A percentile compares a stretch with the other conserved stretches of the same genome.
phyloP scores from a whole-genome alignment of 1,140 invertebrate genomes.

The Homalodisca vitripennis region DNA sequence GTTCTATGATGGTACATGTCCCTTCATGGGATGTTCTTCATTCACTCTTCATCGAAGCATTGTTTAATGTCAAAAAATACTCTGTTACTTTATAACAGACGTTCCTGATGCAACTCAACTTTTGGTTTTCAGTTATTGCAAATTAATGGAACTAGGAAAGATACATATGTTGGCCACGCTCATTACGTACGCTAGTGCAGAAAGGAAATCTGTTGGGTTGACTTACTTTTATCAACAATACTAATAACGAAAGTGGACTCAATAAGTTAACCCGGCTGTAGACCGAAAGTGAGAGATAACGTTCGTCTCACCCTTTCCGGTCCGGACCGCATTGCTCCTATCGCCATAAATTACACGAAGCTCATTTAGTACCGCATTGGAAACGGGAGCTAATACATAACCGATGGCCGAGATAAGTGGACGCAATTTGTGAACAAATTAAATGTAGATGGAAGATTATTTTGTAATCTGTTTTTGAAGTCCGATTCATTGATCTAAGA shows the following conservation, averaged over 20 bases:
- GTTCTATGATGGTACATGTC: too few species aligned
- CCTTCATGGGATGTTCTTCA: too few species aligned
- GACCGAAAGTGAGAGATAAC: too few species aligned
- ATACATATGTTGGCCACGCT: background rate
- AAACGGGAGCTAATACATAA: background rate
- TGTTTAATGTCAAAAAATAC: too few species aligned
- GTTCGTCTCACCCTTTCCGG: too few species aligned
- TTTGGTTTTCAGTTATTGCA: too few species aligned
- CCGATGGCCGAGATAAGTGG: background rate
- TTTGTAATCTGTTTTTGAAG: conserved; percentile 20
- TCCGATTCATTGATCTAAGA: conserved; percentile 17
- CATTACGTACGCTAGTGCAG: background rate
- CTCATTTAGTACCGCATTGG: background rate
- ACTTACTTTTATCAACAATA: background rate
- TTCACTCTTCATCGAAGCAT: too few species aligned
- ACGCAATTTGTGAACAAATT: conserved; percentile 20
- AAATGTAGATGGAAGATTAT: conserved; percentile 23
- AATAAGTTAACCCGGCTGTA: background rate
- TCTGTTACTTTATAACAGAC: too few species aligned
- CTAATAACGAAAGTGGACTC: background rate
- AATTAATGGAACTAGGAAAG: too few species aligned
- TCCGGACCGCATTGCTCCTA: too few species aligned
- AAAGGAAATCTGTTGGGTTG: background rate
- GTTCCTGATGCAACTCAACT: too few species aligned
- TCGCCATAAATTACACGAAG: background rate